Evolutionary conservation across 2,797 vertebrate genomes (phyloP).

Genomic region (Enteromius radiatus): DNA sequence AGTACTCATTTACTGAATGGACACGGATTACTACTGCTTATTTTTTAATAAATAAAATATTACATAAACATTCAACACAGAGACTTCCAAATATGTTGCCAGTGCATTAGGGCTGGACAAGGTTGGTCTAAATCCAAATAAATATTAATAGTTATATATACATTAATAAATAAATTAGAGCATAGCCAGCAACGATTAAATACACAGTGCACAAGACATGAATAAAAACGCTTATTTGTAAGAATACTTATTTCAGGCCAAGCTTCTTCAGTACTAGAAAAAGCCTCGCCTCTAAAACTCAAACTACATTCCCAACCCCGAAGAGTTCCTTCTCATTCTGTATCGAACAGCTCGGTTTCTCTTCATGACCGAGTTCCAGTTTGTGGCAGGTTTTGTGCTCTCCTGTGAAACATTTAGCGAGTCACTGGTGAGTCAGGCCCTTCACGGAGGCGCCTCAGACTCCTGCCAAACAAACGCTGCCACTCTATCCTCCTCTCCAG

Average conservation of each 20-base stretch:
- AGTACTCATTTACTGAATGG: conserved; percentile 15
- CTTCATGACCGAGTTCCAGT: conserved; percentile 67
- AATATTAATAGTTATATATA: conserved; percentile 71
- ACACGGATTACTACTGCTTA: conserved; percentile 16
- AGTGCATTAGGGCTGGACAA: conserved; percentile 64
- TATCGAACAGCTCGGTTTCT: conserved; percentile 48
- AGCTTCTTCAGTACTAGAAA: conserved; percentile 22
- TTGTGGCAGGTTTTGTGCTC: conserved; percentile 58
- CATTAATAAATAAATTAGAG: conserved; percentile 73
- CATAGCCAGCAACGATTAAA: conserved; percentile 75
- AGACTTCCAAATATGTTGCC: conserved; percentile 56
- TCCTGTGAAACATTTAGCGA: conserved; percentile 21
- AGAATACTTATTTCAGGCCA: conserved; percentile 53
- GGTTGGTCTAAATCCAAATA: conserved; percentile 79
- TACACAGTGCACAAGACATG: conserved; percentile 75
- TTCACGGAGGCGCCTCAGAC: background rate
- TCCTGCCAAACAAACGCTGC: conserved; percentile 39
- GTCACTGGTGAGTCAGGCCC: background rate
- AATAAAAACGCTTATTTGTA: conserved; percentile 70
- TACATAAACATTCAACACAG: conserved; percentile 43
- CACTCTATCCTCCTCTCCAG: conserved; percentile 65
- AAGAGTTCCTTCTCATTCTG: conserved; percentile 42
- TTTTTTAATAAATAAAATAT: conserved; percentile 63
- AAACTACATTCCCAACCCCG: conserved; percentile 30
- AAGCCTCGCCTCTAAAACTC: conserved; percentile 30